Conservation (phyloP, 2,797 vertebrate species). For the Myotis daubentonii region DNA sequence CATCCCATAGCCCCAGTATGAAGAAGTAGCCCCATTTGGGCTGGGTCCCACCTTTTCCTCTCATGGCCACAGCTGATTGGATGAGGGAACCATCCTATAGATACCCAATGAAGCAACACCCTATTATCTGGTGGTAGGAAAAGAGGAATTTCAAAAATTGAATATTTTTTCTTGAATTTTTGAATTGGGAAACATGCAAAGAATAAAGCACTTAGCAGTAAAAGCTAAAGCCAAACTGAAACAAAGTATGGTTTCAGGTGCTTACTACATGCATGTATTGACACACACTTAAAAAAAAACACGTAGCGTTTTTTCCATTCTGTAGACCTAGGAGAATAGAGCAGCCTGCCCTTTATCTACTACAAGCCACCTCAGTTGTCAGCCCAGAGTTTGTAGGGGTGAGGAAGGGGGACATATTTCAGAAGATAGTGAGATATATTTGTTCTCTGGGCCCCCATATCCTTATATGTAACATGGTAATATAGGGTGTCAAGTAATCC, state of each 20-base stretch:
- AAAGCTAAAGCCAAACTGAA: neutral
- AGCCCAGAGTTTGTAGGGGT: neutral
- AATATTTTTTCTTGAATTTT: constrained; percentile 13
- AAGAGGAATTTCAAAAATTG: neutral
- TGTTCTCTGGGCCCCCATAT: neutral
- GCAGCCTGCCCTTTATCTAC: neutral
- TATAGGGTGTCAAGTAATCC: neutral
- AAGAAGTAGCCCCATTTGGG: neutral
- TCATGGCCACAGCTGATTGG: neutral
- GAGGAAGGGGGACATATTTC: neutral
- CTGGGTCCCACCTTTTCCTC: neutral
- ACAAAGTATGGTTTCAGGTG: neutral
- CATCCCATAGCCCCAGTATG: neutral
- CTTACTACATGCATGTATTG: neutral
- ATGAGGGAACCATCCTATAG: neutral
- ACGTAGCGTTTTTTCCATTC: neutral
- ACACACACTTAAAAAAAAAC: neutral
- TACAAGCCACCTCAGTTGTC: neutral
- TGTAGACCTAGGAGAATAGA: neutral
- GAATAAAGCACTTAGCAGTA: neutral
- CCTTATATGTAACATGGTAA: neutral
- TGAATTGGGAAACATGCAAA: neutral
- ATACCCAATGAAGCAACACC: neutral
- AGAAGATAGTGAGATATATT: neutral
- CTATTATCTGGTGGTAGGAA: neutral